Conservation (phyloP, 2,797 vertebrate species). For the Yasuhikotakia modesta region DNA sequence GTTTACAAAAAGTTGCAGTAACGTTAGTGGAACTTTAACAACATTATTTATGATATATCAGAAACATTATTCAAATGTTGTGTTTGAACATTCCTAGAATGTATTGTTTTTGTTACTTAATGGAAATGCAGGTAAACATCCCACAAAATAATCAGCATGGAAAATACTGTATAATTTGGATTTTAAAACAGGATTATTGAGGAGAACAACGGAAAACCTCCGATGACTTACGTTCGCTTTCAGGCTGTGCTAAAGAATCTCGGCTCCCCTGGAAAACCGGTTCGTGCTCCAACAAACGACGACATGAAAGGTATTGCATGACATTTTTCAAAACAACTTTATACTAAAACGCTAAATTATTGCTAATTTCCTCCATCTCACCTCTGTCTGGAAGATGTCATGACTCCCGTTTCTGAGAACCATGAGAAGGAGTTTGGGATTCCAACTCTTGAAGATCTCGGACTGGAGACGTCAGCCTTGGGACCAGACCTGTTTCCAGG, state of each 20-base stretch:
- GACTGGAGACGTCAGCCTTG: conserved; percentile 56
- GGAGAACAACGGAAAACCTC: conserved; percentile 75
- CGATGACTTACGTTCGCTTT: conserved; percentile 74
- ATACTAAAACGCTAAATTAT: not conserved
- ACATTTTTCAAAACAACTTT: no score
- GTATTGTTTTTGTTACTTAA: no score
- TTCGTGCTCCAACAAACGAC: conserved; percentile 63
- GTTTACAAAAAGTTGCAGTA: no score
- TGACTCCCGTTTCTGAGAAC: conserved; percentile 59
- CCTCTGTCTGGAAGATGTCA: conserved; percentile 60
- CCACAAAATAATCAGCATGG: not conserved
- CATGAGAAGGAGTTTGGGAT: conserved; percentile 62
- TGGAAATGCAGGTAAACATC: no score
- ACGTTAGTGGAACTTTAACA: no score
- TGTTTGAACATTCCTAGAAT: no score
- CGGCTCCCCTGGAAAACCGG: conserved; percentile 66
- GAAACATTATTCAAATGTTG: no score
- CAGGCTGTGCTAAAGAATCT: conserved; percentile 69
- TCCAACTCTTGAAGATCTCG: conserved; percentile 70
- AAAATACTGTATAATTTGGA: not conserved
- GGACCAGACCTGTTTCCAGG: conserved; percentile 71
- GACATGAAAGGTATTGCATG: conserved; percentile 68
- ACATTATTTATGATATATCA: no score
- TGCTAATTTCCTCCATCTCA: not conserved
- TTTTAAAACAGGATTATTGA: conserved; percentile 71